Percentiles rank a stretch among this genome's conserved stretches.
These are phyloP conservation scores for Lissonota sp. DNA, from an alignment of 2,888 invertebrate species.

Conservation along the genomic window DNA sequence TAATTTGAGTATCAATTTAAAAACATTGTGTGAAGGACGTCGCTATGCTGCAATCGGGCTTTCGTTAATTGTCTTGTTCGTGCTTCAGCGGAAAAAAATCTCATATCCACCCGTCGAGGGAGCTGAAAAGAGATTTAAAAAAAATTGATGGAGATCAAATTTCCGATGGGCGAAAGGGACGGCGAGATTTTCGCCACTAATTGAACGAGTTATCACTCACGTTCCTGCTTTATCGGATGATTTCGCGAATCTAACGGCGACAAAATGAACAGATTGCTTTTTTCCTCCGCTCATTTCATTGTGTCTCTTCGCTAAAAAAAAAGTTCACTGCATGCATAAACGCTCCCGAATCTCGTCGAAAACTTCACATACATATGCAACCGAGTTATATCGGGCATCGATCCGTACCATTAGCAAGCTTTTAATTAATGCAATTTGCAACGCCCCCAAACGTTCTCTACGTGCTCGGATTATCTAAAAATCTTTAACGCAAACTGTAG, in stretches of 20 bases:
- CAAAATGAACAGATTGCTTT: too few relatives aligned
- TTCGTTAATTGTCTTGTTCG: too few relatives aligned
- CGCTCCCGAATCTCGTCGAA: conserved; percentile 39
- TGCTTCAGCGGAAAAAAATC: too few relatives aligned
- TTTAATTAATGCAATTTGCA: conserved; percentile 75
- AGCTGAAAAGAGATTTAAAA: too few relatives aligned
- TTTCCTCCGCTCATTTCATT: conserved; percentile 11
- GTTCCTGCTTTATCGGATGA: conserved; percentile 28
- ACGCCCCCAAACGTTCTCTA: conserved; percentile 68
- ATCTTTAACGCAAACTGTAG: conserved; percentile 55
- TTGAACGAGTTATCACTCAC: conserved; percentile 29
- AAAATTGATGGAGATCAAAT: too few relatives aligned
- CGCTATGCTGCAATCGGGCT: too few relatives aligned
- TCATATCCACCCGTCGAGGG: too few relatives aligned
- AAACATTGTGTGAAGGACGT: conserved; percentile 35
- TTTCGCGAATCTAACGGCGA: conserved; percentile 3
- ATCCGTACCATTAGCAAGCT: conserved; percentile 65
- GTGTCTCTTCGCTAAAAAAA: conserved; percentile 13
- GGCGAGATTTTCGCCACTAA: conserved; percentile 22
- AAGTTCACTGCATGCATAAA: conserved; percentile 20
- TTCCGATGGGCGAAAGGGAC: too few relatives aligned
- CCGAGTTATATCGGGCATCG: conserved; percentile 69
- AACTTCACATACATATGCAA: conserved; percentile 66
- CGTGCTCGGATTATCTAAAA: conserved; percentile 69
- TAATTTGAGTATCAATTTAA: conserved; percentile 70